Conservation (phyloP, 1,140 invertebrate species). For the Drosophila pectinifera region DNA sequence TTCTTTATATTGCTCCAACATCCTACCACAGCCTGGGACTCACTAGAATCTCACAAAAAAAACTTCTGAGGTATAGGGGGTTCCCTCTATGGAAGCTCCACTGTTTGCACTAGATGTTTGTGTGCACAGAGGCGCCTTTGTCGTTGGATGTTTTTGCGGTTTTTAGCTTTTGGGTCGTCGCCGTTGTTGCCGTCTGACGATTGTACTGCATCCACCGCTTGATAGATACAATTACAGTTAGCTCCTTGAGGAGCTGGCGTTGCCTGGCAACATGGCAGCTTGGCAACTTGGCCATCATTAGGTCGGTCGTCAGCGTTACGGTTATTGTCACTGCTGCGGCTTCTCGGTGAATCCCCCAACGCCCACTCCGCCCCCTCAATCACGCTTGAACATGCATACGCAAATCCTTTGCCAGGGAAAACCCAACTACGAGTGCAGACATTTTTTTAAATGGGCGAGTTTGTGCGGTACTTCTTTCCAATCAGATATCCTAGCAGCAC, state of each 20-base stretch:
- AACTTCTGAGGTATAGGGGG: too few relatives aligned
- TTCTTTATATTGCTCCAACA: background rate
- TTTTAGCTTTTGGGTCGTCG: slow-evolving; percentile 65
- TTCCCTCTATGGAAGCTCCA: background rate
- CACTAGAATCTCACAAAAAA: background rate
- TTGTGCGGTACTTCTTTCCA: background rate
- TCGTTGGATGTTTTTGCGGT: slow-evolving; percentile 66
- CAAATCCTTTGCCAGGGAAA: slow-evolving; percentile 9
- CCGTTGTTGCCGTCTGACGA: slow-evolving; percentile 32
- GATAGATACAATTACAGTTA: slow-evolving; percentile 81
- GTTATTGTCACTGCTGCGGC: slow-evolving; percentile 66
- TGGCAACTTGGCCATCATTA: slow-evolving; percentile 4
- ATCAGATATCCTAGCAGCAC: slow-evolving; percentile 7
- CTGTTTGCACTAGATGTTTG: slow-evolving; percentile 39
- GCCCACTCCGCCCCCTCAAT: slow-evolving; percentile 15
- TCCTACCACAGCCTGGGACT: background rate
- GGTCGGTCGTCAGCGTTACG: slow-evolving; percentile 53
- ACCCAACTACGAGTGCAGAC: slow-evolving; percentile 2
- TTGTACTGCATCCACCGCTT: slow-evolving; percentile 45
- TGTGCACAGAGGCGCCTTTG: slow-evolving; percentile 63
- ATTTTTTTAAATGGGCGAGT: slow-evolving; percentile 3
- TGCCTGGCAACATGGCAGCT: slow-evolving; percentile 18
- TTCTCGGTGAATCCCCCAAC: slow-evolving; percentile 21
- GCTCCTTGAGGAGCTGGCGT: slow-evolving; percentile 36
- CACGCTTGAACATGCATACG: slow-evolving; percentile 43